Evolutionary conservation across 2,113 vertebrate species (phyloP), one percentile per base, ranked within the genome.

Genomic region (Otis tarda): DNA sequence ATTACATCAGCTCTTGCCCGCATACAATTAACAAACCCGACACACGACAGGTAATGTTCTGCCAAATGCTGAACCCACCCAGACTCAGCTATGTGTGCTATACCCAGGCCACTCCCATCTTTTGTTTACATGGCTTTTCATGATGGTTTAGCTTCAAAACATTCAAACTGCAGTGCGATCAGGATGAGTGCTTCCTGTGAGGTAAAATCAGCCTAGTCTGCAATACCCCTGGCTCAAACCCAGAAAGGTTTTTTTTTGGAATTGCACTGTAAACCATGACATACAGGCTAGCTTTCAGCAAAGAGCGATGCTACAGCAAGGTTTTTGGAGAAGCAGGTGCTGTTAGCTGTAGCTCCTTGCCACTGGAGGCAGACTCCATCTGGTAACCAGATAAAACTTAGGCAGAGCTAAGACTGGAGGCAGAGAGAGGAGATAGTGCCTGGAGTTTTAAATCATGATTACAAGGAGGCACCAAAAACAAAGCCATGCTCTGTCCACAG

Each of bases 81-180:
- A 53, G 33, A 9, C n/a, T n/a, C 47, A 79, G 67, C 52, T 18
- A 45, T 2, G 3, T 33, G 15, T 49, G 21, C 33, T 56, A 9
- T 61, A 88, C 20, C 7, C 25, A 52, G 39, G 30, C 14, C 19
- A 31, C 53, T 90, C 63, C 50, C 61, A 76, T 0, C 6, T 15
- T 74, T 14, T 64, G 11, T 49, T 27, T 37, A 45, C 20, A 5
- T 6, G 7, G 20, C 0, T 2, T 45, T 91, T 91, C 47, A 23
- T 0, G 0, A 13, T n/a, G 31, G 41, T 77, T 57, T 65, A 53
- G n/a, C 33, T 78, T 43, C 53, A 57, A 56, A 90, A 47, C 2
- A 0, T 64, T 60, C 25, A 39, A 84, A 27, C 10, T 30, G 31
- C 8, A 27, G 12, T 16, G 35, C 0, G 0, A 31, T 52, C 8